A percentile compares a stretch with the other conserved stretches of the same genome.
Evolutionary conservation across 2,797 vertebrate genomes (phyloP).

Genomic region (Silurus aristotelis): DNA sequence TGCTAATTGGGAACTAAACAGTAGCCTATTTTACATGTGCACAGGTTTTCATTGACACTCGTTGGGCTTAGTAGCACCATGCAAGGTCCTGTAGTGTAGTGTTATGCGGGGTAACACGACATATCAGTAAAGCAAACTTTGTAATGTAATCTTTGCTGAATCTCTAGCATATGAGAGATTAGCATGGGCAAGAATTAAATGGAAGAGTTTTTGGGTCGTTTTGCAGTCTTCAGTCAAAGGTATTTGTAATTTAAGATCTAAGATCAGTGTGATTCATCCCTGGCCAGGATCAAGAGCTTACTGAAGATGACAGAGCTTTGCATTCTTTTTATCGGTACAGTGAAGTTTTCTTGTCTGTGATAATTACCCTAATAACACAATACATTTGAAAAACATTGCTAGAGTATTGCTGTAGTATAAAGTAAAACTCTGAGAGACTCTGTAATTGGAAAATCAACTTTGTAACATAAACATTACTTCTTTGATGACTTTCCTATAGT

Average conservation of each 20-base stretch:
- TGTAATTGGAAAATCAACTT: not conserved
- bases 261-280: not conserved
- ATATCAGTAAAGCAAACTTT: not conserved
- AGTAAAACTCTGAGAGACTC: not conserved
- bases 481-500: not conserved
- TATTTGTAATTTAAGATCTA: conserved; percentile 7
- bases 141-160: not conserved
- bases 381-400: not conserved
- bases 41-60: not conserved
- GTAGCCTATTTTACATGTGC: not conserved
- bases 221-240: not conserved
- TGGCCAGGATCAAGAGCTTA: not conserved
- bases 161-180: not conserved
- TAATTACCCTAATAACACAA: not conserved
- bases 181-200: not conserved
- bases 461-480: not conserved
- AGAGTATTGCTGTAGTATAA: not conserved
- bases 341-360: not conserved
- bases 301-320: not conserved
- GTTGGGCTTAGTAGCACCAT: not conserved
- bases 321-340: conserved; percentile 2
- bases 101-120: not conserved
- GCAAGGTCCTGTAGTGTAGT: not conserved
- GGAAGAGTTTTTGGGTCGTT: not conserved
- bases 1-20: not conserved